A percentile compares a stretch with the other conserved stretches of the same genome.
These are phyloP conservation scores for Latrodectus hesperus DNA, from an alignment of 2,888 invertebrate genomes.

Conservation along the genomic window DNA sequence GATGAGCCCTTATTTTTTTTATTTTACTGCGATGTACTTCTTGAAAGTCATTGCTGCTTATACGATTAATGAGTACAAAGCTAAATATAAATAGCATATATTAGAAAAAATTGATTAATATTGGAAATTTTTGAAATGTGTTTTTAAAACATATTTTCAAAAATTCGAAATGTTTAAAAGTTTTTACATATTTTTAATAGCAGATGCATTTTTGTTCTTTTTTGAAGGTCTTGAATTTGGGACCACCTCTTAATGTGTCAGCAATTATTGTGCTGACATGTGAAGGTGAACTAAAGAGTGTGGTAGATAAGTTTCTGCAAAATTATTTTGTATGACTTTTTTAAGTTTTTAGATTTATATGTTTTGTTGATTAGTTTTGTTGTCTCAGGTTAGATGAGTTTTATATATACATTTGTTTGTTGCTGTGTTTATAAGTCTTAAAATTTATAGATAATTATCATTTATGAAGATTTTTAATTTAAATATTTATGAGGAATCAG, in stretches of 20 bases:
- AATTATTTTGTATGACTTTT: constrained; percentile 23
- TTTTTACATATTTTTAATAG: constrained; percentile 1
- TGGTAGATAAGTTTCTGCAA: constrained; percentile 38
- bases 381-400: constrained; percentile 29
- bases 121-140: background rate
- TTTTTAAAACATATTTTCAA: background rate
- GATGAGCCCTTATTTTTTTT: constrained; percentile 5
- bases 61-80: background rate
- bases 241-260: constrained; percentile 50
- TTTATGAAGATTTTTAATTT: no score
- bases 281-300: constrained; percentile 44
- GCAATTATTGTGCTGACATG: constrained; percentile 6
- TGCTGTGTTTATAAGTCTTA: background rate
- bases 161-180: background rate
- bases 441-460: background rate
- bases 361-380: constrained; percentile 60
- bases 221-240: constrained; percentile 36
- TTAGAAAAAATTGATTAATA: background rate
- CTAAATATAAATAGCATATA: background rate
- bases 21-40: background rate
- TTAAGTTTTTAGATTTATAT: constrained; percentile 68
- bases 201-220: constrained; percentile 3
- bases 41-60: background rate
- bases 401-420: constrained; percentile 15
- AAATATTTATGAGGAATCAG: no score